These are phyloP conservation scores for Chiloscyllium plagiosum DNA, from an alignment of 2,113 vertebrate species.

Conservation along the genomic window DNA sequence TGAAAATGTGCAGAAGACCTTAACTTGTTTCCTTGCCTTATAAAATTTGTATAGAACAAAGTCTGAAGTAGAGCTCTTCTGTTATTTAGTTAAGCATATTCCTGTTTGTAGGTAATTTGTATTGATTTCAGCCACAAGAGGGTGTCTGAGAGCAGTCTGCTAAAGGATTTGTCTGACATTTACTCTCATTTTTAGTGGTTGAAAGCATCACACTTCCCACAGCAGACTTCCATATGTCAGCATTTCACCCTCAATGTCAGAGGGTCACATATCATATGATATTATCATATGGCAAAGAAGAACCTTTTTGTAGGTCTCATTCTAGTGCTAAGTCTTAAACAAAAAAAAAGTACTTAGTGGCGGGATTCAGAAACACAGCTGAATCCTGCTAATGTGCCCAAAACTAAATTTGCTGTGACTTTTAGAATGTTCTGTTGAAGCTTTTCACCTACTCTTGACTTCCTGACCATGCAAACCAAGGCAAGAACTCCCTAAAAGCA, in stretches of 20 bases:
- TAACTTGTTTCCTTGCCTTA: not conserved
- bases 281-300: not conserved
- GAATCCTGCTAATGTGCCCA: not conserved
- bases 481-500: not conserved
- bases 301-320: too few species aligned
- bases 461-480: not conserved
- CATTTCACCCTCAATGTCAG: not conserved
- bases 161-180: not conserved
- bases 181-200: not conserved
- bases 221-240: not conserved
- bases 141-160: not conserved
- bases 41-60: not conserved
- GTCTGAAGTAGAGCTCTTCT: not conserved
- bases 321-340: not conserved
- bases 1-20: not conserved
- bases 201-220: not conserved
- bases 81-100: not conserved
- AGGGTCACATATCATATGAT: not conserved
- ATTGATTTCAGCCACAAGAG: not conserved
- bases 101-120: not conserved
- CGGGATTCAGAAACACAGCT: not conserved
- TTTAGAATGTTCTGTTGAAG: not conserved
- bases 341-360: not conserved
- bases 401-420: not conserved
- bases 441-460: not conserved